Base-by-base conservation (phyloP, 2,888 invertebrate genomes). In the Netelia fuscicornis region DNA sequence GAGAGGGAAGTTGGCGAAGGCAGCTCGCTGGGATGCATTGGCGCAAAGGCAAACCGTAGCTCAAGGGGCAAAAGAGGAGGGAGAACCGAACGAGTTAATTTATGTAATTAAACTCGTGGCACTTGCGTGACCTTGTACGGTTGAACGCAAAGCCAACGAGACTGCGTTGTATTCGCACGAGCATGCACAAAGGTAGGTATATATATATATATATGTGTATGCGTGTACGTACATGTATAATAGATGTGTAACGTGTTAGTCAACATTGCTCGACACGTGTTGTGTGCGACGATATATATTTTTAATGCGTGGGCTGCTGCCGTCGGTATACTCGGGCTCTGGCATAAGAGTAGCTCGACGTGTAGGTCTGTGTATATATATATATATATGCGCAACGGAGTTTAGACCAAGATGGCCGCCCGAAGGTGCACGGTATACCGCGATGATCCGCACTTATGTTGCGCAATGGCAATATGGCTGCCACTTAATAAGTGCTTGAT, bases 91-190 rank as follows among this genome's bases (percentile, higher is more conserved):
- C 84, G 81, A 88, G 89, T 86, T 91, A 92, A 92, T 92, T 93
- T 89, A 90, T 91, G 90, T 92, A 93, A 93, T 93, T 93, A 92
- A 92, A 91, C 88, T 92, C 90, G 89, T 88, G 89, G 87, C 90
- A 92, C 87, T 90, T 52, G 72, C 87, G 87, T 90, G 92, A 92
- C 92, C 92, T 92, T 92, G 92, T 87, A 88, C 90, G 88, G 87
- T 86, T 88, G 89, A 89, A 89, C 88, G 89, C 86, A 81, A 85
- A 88, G 78, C 87, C 85, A 37, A 37, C 37, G 87, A 85, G 87
- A 83, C 80, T 83, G 83, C 80, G 71, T 30, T 79, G 37, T 11
- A 13, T 44, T 62, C 75, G 30, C 52, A 52, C 17, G 62, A 20
- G 10, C 48, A 76, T 20, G 42, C 71, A 56, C 44, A 30, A 20